Percentiles rank a stretch among this genome's conserved stretches.
phyloP scores from a whole-genome alignment of 2,888 invertebrate species.

The Folsomia manolachei region DNA sequence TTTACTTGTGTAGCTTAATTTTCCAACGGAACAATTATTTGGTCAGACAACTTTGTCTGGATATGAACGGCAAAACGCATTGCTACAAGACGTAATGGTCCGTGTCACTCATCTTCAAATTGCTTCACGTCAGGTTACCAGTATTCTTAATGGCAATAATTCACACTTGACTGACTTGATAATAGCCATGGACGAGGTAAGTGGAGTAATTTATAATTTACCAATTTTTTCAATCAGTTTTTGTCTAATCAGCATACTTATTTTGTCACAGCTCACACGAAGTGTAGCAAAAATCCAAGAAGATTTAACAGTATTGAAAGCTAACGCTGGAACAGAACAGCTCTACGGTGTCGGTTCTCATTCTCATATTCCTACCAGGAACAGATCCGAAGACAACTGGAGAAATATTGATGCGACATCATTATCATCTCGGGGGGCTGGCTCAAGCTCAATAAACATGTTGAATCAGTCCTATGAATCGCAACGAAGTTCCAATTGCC shows the following conservation, averaged over 20 bases:
- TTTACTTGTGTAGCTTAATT: not conserved
- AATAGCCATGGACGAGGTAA: not conserved
- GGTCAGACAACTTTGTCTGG: not conserved
- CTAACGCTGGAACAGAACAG: not conserved
- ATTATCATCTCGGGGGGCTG: not conserved
- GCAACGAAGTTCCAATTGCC: not conserved
- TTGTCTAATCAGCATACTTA: not conserved
- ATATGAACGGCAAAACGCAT: not conserved
- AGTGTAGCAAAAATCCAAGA: not conserved
- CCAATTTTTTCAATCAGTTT: not conserved
- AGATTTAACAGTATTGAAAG: not conserved
- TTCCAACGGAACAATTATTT: not conserved
- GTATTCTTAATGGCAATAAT: not conserved
- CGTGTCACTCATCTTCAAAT: not conserved
- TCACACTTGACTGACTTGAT: not conserved
- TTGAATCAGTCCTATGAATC: not conserved
- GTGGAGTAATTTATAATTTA: not conserved
- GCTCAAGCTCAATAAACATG: not conserved
- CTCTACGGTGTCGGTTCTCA: not conserved
- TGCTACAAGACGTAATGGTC: not conserved
- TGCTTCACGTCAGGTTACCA: not conserved
- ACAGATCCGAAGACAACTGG: not conserved
- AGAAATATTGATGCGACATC: conserved; percentile 4
- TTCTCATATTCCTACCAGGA: not conserved
- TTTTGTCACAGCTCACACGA: not conserved